Base-by-base conservation (phyloP, 2,888 invertebrate species). In the Adelphocoris suturalis region DNA sequence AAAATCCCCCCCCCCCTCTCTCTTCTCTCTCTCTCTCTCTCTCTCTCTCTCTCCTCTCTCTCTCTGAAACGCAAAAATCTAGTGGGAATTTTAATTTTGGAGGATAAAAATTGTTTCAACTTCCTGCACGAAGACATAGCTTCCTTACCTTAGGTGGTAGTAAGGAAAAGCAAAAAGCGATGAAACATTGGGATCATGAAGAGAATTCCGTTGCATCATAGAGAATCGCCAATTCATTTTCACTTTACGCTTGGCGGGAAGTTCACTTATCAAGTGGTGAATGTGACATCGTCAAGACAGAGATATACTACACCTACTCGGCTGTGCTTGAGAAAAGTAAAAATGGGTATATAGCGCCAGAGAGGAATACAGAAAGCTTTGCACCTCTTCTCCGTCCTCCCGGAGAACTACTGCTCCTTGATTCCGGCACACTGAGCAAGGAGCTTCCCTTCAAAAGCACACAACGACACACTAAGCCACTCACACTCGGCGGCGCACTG, bases 381-480 rank as follows among this genome's bases (percentile, higher is more conserved):
- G 19, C 61, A 61, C 61, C 68, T 19, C 27, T 19, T 23, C 11
- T 68, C 19, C 19, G 57, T n/a, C 57, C 68, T 68, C 68, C 23
- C 68, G 13, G 16, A 28, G 19, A 85, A 85, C 85, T 85, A 84
- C 52, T 28, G 19, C 85, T 85, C 85, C 81, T 85, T 46, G 85
- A 85, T 85, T 85, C 85, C 85, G 46, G 37, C 37, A 85, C 57
- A 61, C 28, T 85, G 85, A 85, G 61, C 85, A 57, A 47, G 82
- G 81, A 81, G 27, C 28, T 85, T 52, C 27, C 55, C 23, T 23
- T 28, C 52, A 85, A 52, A 47, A 37, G 84, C 11, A 27, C 57
- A 84, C 84, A 57, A 47, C 84, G 84, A 84, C 85, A 85, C 37
- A 61, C 85, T 85, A 85, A 85, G 85, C 85, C 61, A 61, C 85